Conservation (phyloP, 1,140 invertebrate species). For the Calycopis cecrops region DNA sequence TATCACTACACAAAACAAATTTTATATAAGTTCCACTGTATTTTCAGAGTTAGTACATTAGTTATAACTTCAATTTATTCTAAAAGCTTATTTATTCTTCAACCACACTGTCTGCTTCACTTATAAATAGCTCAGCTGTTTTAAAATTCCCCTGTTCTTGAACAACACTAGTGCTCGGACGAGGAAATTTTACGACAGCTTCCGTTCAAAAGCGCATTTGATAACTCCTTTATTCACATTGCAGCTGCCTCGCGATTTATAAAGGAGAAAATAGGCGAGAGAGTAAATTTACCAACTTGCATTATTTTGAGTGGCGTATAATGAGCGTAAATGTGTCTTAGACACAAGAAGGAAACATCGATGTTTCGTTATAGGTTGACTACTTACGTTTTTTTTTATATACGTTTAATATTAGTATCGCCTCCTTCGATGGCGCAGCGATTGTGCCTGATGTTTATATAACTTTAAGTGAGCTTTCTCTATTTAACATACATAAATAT, state of each 20-base stretch:
- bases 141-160: constrained; percentile 5
- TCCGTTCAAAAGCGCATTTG: constrained; percentile 18
- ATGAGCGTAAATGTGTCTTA: neutral
- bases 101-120: neutral
- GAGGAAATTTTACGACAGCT: constrained; percentile 15
- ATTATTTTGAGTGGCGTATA: constrained; percentile 1
- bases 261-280: constrained; percentile 8
- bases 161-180: constrained; percentile 11
- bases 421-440: too few relatives aligned
- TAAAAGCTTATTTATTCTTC: neutral
- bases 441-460: too few relatives aligned
- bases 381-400: too few relatives aligned
- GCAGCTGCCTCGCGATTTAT: constrained; percentile 16
- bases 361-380: too few relatives aligned
- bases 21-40: too few relatives aligned
- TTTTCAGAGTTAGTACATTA: too few relatives aligned
- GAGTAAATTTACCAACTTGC: neutral
- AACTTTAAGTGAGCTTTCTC: too few relatives aligned
- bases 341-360: too few relatives aligned
- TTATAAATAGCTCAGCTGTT: constrained; percentile 15
- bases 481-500: too few relatives aligned
- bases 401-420: too few relatives aligned
- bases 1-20: too few relatives aligned
- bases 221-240: constrained; percentile 17
- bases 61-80: neutral